Evolutionary conservation across 2,888 invertebrate genomes (phyloP).

Genomic region (Drosophila pullipes): DNA sequence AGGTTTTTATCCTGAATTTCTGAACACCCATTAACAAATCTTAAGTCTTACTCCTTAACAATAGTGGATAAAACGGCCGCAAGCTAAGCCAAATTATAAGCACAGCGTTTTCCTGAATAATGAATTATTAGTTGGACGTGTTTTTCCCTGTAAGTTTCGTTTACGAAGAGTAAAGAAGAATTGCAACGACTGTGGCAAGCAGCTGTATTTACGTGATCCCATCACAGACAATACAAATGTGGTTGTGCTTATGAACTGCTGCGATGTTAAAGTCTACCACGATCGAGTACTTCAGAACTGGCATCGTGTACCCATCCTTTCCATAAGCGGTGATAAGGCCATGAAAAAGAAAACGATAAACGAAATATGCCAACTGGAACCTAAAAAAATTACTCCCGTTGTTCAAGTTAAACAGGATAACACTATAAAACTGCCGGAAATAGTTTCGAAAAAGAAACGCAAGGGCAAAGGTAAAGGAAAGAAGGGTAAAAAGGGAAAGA

Average conservation of each 20-base stretch:
- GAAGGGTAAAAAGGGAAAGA: conserved; percentile 25
- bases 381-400: conserved; percentile 24
- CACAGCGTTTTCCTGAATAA: conserved; percentile 48
- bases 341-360: conserved; percentile 44
- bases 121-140: conserved; percentile 56
- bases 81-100: conserved; percentile 56
- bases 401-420: not conserved
- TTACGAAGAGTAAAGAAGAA: conserved; percentile 44
- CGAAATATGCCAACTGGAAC: conserved; percentile 43
- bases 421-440: not conserved
- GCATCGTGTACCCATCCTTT: conserved; percentile 61
- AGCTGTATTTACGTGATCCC: conserved; percentile 46
- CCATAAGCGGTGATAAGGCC: conserved; percentile 35
- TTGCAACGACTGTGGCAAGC: conserved; percentile 48
- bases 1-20: conserved; percentile 41
- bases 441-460: not conserved
- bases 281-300: conserved; percentile 52
- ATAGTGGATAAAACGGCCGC: conserved; percentile 53
- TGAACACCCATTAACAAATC: not conserved
- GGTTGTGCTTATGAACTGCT: conserved; percentile 55
- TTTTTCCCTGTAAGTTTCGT: conserved; percentile 60
- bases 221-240: conserved; percentile 56
- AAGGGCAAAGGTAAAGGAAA: conserved; percentile 10
- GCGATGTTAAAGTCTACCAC: conserved; percentile 61
- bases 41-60: not conserved